These are phyloP conservation scores for Drosophila auraria DNA, from an alignment of 1,140 invertebrate species.

Conservation along the genomic window DNA sequence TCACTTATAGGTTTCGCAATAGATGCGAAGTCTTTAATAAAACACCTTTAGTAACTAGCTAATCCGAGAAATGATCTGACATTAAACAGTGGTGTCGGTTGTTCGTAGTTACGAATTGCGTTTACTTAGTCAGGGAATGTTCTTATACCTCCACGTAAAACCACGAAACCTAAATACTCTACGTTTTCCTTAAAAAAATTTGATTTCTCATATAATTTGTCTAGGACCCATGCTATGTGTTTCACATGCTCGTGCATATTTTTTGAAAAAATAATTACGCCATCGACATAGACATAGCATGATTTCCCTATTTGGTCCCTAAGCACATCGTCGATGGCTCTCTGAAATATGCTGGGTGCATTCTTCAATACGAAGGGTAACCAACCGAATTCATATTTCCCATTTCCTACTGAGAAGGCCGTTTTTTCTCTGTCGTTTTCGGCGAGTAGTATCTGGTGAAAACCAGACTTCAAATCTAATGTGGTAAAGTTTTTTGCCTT, in stretches of 20 bases:
- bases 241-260: not conserved
- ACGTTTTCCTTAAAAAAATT: conserved; percentile 4
- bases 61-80: conserved; percentile 6
- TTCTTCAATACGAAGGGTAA: not conserved
- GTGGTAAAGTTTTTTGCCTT: not conserved
- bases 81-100: not conserved
- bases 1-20: no score
- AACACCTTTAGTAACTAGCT: no score
- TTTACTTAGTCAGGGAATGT: not conserved
- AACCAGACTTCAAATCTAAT: conserved; percentile 85
- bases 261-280: not conserved
- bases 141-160: conserved; percentile 6
- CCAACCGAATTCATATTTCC: no score
- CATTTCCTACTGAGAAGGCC: not conserved
- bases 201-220: no score
- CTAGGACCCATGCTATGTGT: not conserved
- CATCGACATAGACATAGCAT: no score
- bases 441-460: no score
- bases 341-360: not conserved
- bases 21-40: no score
- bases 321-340: no score
- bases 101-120: conserved; percentile 1
- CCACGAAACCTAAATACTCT: conserved; percentile 12
- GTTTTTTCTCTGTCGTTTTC: no score
- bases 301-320: no score